Conservation (phyloP, 2,888 invertebrate genomes). For the Plagiodera versicolora region DNA sequence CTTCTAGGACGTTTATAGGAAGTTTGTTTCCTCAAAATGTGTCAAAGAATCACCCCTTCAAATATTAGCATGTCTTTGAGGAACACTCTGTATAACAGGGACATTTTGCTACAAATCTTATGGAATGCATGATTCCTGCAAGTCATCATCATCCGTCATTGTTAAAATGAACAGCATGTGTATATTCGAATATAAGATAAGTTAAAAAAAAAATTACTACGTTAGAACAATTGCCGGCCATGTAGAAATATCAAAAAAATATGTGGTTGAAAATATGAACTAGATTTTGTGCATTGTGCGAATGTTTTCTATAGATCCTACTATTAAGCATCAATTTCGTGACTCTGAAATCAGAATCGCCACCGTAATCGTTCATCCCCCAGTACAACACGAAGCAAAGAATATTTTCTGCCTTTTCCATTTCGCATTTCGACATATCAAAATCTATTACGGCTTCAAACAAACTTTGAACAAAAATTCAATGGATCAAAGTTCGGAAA, state of each 20-base stretch:
- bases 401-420: neutral
- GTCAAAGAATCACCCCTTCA: too few species aligned
- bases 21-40: too few species aligned
- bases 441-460: constrained; percentile 1
- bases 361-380: too few species aligned
- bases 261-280: constrained; percentile 19
- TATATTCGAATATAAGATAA: constrained; percentile 17
- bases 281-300: constrained; percentile 11
- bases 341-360: neutral
- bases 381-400: too few species aligned
- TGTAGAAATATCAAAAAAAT: constrained; percentile 33
- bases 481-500: too few species aligned
- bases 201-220: constrained; percentile 28
- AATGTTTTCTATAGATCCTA: constrained; percentile 6
- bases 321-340: constrained; percentile 4
- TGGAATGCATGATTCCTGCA: neutral
- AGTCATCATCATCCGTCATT: constrained; percentile 6
- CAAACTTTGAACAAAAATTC: too few species aligned
- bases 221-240: constrained; percentile 44
- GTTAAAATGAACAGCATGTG: neutral
- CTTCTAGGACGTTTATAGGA: too few species aligned
- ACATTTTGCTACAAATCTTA: too few species aligned
- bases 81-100: too few species aligned
- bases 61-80: too few species aligned
- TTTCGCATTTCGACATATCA: neutral